A percentile compares a stretch with the other conserved stretches of the same genome.
These are phyloP conservation scores for Melanerpes formicivorus DNA, from an alignment of 2,113 vertebrate genomes.

Conservation along the genomic window DNA sequence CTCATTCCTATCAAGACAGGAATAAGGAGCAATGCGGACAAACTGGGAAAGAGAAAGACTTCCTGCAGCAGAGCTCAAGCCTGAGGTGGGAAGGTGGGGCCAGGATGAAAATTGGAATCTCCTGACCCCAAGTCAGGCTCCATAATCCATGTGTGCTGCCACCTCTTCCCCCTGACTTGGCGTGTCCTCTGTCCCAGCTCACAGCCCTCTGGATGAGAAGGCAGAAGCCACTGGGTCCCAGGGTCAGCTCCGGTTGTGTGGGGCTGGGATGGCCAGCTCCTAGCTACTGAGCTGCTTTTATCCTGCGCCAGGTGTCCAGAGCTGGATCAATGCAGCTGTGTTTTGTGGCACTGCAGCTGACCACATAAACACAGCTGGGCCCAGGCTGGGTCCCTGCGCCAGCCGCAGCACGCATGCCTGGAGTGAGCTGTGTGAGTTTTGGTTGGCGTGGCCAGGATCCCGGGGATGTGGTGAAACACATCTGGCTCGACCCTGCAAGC, in stretches of 20 bases:
- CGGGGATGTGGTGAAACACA: background rate
- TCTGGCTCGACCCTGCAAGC: background rate
- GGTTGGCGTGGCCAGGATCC: background rate
- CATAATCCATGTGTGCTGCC: background rate
- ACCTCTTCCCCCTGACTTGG: background rate
- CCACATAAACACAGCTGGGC: conserved; percentile 29
- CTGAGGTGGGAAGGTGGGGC: background rate
- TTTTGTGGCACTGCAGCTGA: conserved; percentile 43
- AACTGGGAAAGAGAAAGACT: background rate
- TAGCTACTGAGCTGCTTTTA: conserved; percentile 38
- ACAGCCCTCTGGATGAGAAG: background rate
- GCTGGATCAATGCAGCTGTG: conserved; percentile 7
- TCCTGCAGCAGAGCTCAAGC: background rate
- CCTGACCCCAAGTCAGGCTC: background rate
- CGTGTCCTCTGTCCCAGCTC: background rate
- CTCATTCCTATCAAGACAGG: background rate
- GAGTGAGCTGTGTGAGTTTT: fast-evolving
- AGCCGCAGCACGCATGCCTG: background rate
- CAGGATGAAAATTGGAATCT: background rate
- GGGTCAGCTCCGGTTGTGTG: background rate
- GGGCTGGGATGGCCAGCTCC: background rate
- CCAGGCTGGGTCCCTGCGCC: background rate
- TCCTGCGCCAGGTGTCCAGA: conserved; percentile 12
- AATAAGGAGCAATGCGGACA: conserved; percentile 2
- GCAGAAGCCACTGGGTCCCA: fast-evolving